Percentiles rank a stretch among this genome's conserved stretches.
Evolutionary conservation across 2,797 vertebrate genomes (phyloP).

Genomic region (Coluber constrictor): DNA sequence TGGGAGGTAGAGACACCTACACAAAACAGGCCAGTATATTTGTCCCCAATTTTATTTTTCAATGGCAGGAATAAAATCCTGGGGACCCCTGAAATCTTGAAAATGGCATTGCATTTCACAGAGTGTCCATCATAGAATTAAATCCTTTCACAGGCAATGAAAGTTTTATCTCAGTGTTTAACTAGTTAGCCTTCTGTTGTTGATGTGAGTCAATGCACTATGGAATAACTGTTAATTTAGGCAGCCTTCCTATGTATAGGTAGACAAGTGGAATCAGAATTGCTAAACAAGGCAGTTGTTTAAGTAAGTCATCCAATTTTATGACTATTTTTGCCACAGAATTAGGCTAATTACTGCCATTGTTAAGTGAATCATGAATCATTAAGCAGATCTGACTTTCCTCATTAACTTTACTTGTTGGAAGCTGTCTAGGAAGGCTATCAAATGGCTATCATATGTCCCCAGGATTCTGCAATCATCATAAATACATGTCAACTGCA

Average conservation of each 20-base stretch:
- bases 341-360: neutral
- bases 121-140: neutral
- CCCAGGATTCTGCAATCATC: neutral
- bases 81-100: neutral
- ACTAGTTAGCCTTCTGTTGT: neutral
- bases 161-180: neutral
- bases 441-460: neutral
- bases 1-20: neutral
- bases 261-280: neutral
- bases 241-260: neutral
- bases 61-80: neutral
- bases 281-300: neutral
- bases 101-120: neutral
- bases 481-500: neutral
- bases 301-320: neutral
- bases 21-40: neutral
- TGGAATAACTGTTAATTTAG: neutral
- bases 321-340: neutral
- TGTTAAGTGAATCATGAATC: neutral
- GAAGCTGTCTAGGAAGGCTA: neutral
- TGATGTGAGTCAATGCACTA: neutral
- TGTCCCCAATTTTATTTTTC: neutral
- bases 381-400: neutral
- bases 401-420: neutral
- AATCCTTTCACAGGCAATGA: neutral